These are phyloP conservation scores for Lordiphosa mommai DNA, from an alignment of 1,140 invertebrate genomes.

Conservation along the genomic window DNA sequence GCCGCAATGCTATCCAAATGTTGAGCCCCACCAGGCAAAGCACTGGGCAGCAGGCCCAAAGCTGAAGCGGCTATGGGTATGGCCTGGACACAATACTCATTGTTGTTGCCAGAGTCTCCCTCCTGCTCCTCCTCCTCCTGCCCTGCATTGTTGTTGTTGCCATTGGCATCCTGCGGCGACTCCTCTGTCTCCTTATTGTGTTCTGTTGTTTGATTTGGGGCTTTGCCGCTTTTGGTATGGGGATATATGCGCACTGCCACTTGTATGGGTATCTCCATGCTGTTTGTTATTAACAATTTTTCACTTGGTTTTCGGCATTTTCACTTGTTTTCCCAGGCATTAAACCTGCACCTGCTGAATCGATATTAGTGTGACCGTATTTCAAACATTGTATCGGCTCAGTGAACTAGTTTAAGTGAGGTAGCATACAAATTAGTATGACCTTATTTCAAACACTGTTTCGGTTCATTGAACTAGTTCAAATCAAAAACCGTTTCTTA, in stretches of 20 bases:
- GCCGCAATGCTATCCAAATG: slow-evolving; percentile 62
- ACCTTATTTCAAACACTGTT: not conserved
- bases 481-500: too few species aligned
- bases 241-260: slow-evolving; percentile 82
- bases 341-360: slow-evolving; percentile 24
- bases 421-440: too few species aligned
- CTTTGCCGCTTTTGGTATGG: slow-evolving; percentile 73
- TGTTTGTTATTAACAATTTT: slow-evolving; percentile 19
- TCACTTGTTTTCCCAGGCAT: slow-evolving; percentile 8
- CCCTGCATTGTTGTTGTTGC: slow-evolving; percentile 13
- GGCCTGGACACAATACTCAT: slow-evolving; percentile 82
- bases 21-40: slow-evolving; percentile 45
- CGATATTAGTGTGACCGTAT: slow-evolving; percentile 28
- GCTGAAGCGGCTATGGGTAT: slow-evolving; percentile 81
- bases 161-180: slow-evolving; percentile 39
- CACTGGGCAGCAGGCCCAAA: slow-evolving; percentile 77
- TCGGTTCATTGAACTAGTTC: too few species aligned
- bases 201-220: slow-evolving; percentile 35
- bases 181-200: not conserved
- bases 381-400: not conserved
- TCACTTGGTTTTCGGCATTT: slow-evolving; percentile 45
- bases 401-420: too few species aligned
- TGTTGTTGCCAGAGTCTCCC: slow-evolving; percentile 33
- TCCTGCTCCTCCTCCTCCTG: slow-evolving; percentile 18
- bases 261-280: slow-evolving; percentile 83